Conservation (phyloP, 1,140 invertebrate genomes). For the Sitodiplosis mosellana region DNA sequence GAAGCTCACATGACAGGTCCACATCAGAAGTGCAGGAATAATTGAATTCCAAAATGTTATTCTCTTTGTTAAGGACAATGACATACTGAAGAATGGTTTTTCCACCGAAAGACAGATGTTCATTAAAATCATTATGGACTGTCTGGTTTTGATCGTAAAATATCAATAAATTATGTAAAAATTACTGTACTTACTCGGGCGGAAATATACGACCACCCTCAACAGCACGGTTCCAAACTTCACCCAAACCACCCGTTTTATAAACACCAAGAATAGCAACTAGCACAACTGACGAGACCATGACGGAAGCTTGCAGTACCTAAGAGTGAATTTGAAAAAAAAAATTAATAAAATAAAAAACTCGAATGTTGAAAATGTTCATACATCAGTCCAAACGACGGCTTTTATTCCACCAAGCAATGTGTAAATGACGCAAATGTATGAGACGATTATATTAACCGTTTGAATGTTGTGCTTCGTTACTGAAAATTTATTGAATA, state of each 20-base stretch:
- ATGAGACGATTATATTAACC: constrained; percentile 48
- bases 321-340: too few relatives aligned
- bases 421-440: constrained; percentile 68
- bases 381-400: constrained; percentile 70
- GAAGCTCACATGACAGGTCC: neutral
- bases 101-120: too few relatives aligned
- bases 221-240: constrained; percentile 37
- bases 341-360: too few relatives aligned
- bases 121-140: too few relatives aligned
- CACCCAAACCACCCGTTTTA: constrained; percentile 40
- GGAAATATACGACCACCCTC: constrained; percentile 36
- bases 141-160: too few relatives aligned
- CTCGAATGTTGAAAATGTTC: too few relatives aligned
- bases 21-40: neutral
- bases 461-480: constrained; percentile 50
- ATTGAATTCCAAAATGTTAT: neutral
- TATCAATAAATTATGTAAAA: too few relatives aligned
- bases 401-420: constrained; percentile 69
- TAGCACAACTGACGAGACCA: constrained; percentile 48
- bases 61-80: neutral
- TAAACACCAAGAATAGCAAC: constrained; percentile 46
- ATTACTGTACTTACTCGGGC: constrained; percentile 31
- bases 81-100: too few relatives aligned
- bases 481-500: constrained; percentile 30
- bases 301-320: constrained; percentile 48